phyloP scores from a whole-genome alignment of 2,113 vertebrate species.

The Isurus oxyrinchus region DNA sequence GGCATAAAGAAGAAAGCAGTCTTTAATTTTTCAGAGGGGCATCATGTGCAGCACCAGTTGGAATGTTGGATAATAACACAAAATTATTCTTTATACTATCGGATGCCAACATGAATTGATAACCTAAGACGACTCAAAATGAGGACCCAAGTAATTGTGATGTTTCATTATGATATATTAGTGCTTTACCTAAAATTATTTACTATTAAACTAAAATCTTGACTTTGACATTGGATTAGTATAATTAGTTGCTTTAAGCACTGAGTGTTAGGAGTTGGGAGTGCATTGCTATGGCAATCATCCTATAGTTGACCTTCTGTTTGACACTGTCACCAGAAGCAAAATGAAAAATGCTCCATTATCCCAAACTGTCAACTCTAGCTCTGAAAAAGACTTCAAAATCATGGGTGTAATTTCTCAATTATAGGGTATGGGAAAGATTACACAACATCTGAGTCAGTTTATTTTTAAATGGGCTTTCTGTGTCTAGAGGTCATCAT shows the following conservation, averaged over 20 bases:
- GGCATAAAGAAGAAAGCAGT: not conserved
- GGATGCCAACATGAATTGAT: not conserved
- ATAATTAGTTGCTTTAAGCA: conserved; percentile 18
- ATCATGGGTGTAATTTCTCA: conserved; percentile 21
- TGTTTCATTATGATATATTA: not conserved
- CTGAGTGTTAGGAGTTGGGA: conserved; percentile 22
- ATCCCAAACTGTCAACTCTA: conserved; percentile 30
- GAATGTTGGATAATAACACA: not conserved
- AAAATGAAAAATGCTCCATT: conserved; percentile 34
- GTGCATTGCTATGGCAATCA: conserved; percentile 1
- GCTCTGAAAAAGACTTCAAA: conserved; percentile 10
- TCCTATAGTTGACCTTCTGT: conserved; percentile 24
- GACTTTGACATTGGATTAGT: not conserved
- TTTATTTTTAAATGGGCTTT: conserved; percentile 10
- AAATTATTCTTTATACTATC: not conserved
- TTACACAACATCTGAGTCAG: conserved; percentile 21
- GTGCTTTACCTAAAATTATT: conserved; percentile 4
- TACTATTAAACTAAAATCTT: not conserved
- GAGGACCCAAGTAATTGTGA: not conserved
- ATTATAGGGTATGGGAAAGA: conserved; percentile 19
- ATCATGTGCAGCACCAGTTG: not conserved
- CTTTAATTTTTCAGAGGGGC: not conserved
- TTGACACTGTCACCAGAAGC: conserved; percentile 10
- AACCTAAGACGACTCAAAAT: not conserved
- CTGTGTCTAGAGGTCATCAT: not conserved